phyloP scores from a whole-genome alignment of 2,888 invertebrate species.

The Conistra vaccinii region DNA sequence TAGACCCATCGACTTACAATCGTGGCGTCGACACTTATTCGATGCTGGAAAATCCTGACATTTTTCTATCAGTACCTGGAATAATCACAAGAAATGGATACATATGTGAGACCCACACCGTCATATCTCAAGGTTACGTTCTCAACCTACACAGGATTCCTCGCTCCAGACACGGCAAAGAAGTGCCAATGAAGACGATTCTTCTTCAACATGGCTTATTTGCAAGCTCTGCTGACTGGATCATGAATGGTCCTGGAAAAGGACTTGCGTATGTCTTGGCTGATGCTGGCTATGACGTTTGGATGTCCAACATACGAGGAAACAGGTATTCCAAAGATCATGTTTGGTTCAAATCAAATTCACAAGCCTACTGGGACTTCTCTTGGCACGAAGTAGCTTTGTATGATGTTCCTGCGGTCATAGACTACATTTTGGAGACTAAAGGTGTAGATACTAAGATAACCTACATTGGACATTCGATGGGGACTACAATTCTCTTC shows the following conservation, averaged over 20 bases:
- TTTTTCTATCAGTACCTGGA: constrained; percentile 80
- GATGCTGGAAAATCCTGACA: constrained; percentile 78
- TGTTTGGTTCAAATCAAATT: constrained; percentile 86
- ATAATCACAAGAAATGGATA: constrained; percentile 91
- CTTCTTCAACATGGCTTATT: constrained; percentile 96
- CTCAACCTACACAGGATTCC: constrained; percentile 95
- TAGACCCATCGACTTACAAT: constrained; percentile 76
- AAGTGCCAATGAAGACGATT: constrained; percentile 82
- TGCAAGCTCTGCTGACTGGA: constrained; percentile 95
- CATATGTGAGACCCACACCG: constrained; percentile 92
- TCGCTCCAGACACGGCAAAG: constrained; percentile 79
- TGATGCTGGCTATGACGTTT: constrained; percentile 94
- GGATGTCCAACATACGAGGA: constrained; percentile 96
- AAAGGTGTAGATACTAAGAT: constrained; percentile 81
- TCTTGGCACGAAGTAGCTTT: constrained; percentile 97
- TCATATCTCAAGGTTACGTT: constrained; percentile 95
- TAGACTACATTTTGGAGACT: constrained; percentile 91
- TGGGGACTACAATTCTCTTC: constrained; percentile 95
- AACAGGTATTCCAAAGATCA: constrained; percentile 94
- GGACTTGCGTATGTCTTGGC: constrained; percentile 92
- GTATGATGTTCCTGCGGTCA: constrained; percentile 96
- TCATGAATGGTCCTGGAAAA: constrained; percentile 92
- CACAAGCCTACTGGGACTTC: constrained; percentile 93
- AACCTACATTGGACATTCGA: constrained; percentile 97
- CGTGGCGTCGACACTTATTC: constrained; percentile 71